Evolutionary conservation across 2,888 invertebrate species (phyloP).

Genomic region (Neoitamus cyanurus): DNA sequence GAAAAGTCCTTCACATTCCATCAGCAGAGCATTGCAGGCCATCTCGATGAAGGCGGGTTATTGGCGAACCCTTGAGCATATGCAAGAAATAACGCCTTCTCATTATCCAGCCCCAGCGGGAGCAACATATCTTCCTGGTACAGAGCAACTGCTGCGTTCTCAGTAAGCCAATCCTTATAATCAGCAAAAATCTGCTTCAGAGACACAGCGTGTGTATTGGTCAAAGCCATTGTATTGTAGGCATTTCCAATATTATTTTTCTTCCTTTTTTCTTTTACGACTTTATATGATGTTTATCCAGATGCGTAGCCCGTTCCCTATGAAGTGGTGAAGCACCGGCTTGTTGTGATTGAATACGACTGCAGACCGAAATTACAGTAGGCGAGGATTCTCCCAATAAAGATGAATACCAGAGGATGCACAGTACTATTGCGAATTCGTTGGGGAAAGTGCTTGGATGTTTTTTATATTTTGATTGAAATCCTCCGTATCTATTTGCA

Average conservation of each 20-base stretch:
- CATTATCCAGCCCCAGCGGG: not conserved
- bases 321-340: slow-evolving; percentile 9
- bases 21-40: not conserved
- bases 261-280: not conserved
- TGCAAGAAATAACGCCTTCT: not conserved
- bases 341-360: slow-evolving; percentile 6
- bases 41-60: not conserved
- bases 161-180: not conserved
- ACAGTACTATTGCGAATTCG: not conserved
- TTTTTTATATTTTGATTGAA: slow-evolving; percentile 4
- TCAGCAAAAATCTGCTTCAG: not conserved
- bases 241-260: not conserved
- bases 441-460: not conserved
- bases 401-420: not conserved
- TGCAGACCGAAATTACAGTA: not conserved
- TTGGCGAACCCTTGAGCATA: not conserved
- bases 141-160: not conserved
- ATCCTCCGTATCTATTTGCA: slow-evolving; percentile 2
- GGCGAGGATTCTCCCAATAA: not conserved
- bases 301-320: not conserved
- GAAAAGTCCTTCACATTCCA: not conserved
- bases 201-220: not conserved
- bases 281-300: not conserved
- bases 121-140: not conserved
- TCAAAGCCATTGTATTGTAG: not conserved